Percentiles rank a stretch among this genome's conserved stretches.
These are phyloP conservation scores for Tricholaema leucomelas DNA, from an alignment of 2,113 vertebrate genomes.

Conservation along the genomic window DNA sequence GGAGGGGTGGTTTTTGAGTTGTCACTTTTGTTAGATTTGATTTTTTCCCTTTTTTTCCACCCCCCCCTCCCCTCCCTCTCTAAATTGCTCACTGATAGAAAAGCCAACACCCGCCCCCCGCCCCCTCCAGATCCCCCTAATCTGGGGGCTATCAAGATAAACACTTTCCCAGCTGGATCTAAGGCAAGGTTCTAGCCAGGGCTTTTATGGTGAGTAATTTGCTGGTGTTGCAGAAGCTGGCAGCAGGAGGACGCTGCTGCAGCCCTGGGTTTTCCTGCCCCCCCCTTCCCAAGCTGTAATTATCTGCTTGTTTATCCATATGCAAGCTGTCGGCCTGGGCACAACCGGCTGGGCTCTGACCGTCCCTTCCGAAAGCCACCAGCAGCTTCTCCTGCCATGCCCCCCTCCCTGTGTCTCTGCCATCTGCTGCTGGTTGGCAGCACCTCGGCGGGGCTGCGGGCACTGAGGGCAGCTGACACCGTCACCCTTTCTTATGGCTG, in stretches of 20 bases:
- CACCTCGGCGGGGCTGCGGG: fast-evolving
- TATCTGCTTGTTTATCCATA: constrained; percentile 43
- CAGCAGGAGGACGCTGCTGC: constrained; percentile 12
- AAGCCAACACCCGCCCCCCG: neutral
- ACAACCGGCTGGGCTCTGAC: neutral
- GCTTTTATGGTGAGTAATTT: neutral
- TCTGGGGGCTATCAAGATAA: constrained; percentile 24
- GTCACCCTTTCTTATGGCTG: neutral
- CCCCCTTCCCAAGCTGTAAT: neutral
- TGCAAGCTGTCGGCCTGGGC: constrained; percentile 47
- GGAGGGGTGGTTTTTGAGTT: neutral
- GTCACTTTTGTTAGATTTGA: constrained; percentile 24
- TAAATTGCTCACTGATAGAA: neutral
- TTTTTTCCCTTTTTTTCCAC: neutral
- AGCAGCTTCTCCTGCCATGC: neutral
- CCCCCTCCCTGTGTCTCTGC: neutral
- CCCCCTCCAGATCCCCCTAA: too few species aligned
- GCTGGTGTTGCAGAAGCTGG: neutral
- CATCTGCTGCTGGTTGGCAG: constrained; percentile 41
- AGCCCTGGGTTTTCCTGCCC: neutral
- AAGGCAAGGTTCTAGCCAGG: neutral
- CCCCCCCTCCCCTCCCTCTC: neutral
- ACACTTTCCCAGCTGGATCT: constrained; percentile 38
- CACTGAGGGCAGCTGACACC: neutral
- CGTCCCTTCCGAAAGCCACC: neutral